Evolutionary conservation across 1,140 invertebrate species (phyloP).

Genomic region (Penaeus chinensis): DNA sequence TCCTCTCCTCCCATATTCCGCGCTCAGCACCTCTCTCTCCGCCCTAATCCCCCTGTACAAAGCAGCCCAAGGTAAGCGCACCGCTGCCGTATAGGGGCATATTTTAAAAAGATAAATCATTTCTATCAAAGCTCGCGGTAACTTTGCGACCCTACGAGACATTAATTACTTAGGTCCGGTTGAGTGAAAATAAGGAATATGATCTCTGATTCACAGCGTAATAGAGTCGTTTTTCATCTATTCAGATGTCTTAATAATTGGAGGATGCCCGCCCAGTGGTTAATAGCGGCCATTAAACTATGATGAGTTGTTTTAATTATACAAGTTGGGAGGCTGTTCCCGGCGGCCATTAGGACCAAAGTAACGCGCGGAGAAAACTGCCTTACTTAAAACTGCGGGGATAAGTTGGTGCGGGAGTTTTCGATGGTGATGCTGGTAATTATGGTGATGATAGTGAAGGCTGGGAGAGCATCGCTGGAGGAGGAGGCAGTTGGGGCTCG

Average conservation of each 20-base stretch:
- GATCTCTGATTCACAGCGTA: slow-evolving; percentile 13
- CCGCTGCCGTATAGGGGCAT: no score
- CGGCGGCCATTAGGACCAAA: slow-evolving; percentile 21
- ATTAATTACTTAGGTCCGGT: slow-evolving; percentile 36
- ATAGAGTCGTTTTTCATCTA: slow-evolving; percentile 44
- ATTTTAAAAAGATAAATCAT: slow-evolving; percentile 27
- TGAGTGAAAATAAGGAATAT: slow-evolving; percentile 9
- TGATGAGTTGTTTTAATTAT: slow-evolving; percentile 57
- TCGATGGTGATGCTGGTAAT: no score
- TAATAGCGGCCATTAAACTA: slow-evolving; percentile 58
- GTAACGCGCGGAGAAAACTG: no score
- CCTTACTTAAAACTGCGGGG: no score
- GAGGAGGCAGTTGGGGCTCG: no score
- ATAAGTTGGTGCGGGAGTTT: no score
- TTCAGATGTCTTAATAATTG: slow-evolving; percentile 49
- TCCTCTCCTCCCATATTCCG: no score
- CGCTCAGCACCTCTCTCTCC: not conserved
- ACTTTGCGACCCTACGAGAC: slow-evolving; percentile 5
- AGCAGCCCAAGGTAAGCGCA: not conserved
- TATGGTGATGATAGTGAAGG: no score
- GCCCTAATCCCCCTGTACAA: not conserved
- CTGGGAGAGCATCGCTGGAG: no score
- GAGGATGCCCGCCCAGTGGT: slow-evolving; percentile 38
- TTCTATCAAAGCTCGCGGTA: slow-evolving; percentile 30
- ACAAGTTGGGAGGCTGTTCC: slow-evolving; percentile 41